Conservation (phyloP, 2,888 invertebrate genomes). For the Mythimna loreyi region DNA sequence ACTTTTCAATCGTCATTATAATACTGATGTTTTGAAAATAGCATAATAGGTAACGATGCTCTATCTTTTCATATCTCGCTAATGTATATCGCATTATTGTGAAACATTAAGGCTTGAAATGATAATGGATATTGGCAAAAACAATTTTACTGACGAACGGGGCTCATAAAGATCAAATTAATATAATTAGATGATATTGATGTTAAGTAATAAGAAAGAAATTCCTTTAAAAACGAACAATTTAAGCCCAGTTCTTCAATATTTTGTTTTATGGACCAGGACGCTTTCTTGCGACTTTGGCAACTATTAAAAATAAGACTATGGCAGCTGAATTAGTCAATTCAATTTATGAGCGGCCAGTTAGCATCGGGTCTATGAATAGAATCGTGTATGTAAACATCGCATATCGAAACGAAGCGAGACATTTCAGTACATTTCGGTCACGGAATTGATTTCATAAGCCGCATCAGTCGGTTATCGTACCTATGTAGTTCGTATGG, state of each 20-base stretch:
- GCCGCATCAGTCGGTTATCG: constrained; percentile 61
- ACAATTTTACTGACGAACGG: constrained; percentile 19
- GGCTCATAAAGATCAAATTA: constrained; percentile 25
- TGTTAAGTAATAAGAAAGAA: constrained; percentile 36
- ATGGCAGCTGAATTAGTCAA: constrained; percentile 15
- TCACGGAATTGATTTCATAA: constrained; percentile 79
- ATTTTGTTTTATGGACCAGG: constrained; percentile 28
- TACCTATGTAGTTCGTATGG: constrained; percentile 67
- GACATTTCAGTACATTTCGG: constrained; percentile 63
- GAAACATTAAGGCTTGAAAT: not conserved
- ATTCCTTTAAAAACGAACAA: constrained; percentile 14
- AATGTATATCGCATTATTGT: not conserved
- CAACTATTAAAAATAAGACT: not conserved
- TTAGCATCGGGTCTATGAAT: not conserved
- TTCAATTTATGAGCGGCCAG: not conserved
- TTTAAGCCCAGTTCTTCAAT: constrained; percentile 12
- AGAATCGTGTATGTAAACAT: constrained; percentile 57
- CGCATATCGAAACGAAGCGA: constrained; percentile 56
- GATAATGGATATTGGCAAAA: constrained; percentile 8
- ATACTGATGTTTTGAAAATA: constrained; percentile 22
- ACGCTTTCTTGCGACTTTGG: not conserved
- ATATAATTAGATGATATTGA: constrained; percentile 36
- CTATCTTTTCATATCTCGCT: constrained; percentile 13
- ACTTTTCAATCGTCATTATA: constrained; percentile 16
- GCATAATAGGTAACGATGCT: constrained; percentile 17